A percentile compares a stretch with the other conserved stretches of the same genome.
phyloP scores from a whole-genome alignment of 1,140 invertebrate genomes.

The Diprion similis region DNA sequence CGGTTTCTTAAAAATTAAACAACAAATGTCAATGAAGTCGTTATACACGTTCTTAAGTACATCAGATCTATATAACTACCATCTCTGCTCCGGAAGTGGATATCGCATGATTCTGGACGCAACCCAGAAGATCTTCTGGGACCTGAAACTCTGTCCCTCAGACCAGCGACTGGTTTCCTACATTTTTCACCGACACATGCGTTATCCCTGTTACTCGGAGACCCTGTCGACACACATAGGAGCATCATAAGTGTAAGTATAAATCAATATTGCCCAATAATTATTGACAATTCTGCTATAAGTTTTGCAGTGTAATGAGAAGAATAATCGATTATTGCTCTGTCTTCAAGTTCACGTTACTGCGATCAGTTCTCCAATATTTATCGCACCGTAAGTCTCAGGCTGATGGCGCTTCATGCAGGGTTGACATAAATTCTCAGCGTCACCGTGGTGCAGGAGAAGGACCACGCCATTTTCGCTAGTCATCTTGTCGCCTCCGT shows the following conservation, averaged over 20 bases:
- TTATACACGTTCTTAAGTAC: background rate
- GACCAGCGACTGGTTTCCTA: background rate
- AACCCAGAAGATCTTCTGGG: background rate
- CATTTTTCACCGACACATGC: conserved; percentile 1
- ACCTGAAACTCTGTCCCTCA: background rate
- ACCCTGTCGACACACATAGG: too few species aligned
- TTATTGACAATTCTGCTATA: too few species aligned
- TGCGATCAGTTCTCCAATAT: too few species aligned
- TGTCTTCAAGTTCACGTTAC: too few species aligned
- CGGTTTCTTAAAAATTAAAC: background rate
- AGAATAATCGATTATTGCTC: too few species aligned
- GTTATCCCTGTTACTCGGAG: background rate
- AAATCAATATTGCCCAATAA: too few species aligned
- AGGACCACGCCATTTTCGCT: conserved; percentile 32
- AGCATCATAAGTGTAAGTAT: too few species aligned
- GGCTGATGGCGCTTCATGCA: background rate
- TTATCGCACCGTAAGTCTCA: background rate
- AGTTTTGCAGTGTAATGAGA: too few species aligned
- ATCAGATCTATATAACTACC: background rate
- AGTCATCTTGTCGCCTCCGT: conserved; percentile 21
- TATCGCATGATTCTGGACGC: background rate
- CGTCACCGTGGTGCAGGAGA: conserved; percentile 37
- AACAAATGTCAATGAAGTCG: too few species aligned
- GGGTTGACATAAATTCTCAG: conserved; percentile 18
- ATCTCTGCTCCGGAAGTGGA: background rate